These are phyloP conservation scores for Drosophila elegans DNA, from an alignment of 1,140 invertebrate species.

Conservation along the genomic window DNA sequence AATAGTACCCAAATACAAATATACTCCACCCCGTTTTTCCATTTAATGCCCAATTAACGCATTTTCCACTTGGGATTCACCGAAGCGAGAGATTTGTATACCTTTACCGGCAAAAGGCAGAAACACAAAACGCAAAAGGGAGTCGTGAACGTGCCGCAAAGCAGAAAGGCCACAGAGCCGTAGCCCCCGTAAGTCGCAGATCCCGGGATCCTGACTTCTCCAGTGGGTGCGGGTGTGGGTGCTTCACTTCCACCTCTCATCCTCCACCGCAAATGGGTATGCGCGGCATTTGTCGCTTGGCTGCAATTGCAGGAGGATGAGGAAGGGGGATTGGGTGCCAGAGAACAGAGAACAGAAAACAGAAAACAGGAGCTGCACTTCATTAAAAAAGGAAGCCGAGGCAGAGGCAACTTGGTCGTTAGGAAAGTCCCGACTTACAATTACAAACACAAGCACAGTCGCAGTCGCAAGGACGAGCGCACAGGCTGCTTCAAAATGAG, in stretches of 20 bases:
- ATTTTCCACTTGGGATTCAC: slow-evolving; percentile 72
- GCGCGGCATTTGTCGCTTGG: slow-evolving; percentile 64
- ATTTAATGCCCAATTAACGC: slow-evolving; percentile 81
- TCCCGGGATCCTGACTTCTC: slow-evolving; percentile 1
- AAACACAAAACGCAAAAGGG: slow-evolving; percentile 35
- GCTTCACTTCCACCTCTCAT: neutral
- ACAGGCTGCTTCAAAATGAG: slow-evolving; percentile 57
- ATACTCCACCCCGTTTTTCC: slow-evolving; percentile 23
- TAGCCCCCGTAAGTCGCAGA: slow-evolving; percentile 8
- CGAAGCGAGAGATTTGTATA: slow-evolving; percentile 69
- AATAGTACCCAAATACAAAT: slow-evolving; percentile 4
- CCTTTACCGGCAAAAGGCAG: slow-evolving; percentile 47
- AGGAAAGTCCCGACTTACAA: slow-evolving; percentile 69
- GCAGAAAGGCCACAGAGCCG: slow-evolving; percentile 63
- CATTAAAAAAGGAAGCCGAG: slow-evolving; percentile 55
- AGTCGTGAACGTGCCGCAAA: slow-evolving; percentile 72
- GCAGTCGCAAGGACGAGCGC: slow-evolving; percentile 24
- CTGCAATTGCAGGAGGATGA: slow-evolving; percentile 48
- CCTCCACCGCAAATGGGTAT: slow-evolving; percentile 29
- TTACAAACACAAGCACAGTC: slow-evolving; percentile 52
- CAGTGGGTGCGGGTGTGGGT: neutral
- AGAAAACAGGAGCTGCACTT: slow-evolving; percentile 59
- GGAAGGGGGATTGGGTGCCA: neutral
- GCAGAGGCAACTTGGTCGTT: slow-evolving; percentile 53
- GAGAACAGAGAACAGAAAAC: slow-evolving; percentile 3